A percentile compares a stretch with the other conserved stretches of the same genome.
Evolutionary conservation across 2,888 invertebrate species (phyloP).

Genomic region (Portevinia maculata): DNA sequence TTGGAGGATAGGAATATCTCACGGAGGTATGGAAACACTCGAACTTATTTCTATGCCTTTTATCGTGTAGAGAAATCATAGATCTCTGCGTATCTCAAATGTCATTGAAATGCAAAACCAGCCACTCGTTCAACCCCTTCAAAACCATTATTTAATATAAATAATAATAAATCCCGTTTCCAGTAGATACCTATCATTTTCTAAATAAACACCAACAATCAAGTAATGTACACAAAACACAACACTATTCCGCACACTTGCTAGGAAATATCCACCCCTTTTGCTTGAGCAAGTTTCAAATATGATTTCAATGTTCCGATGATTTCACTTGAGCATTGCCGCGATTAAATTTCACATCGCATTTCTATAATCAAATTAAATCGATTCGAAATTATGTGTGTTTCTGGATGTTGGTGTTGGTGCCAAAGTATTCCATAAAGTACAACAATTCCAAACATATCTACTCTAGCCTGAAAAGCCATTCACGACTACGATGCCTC

Average conservation of each 20-base stretch:
- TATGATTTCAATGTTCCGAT: slow-evolving; percentile 49
- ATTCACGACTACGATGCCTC: slow-evolving; percentile 34
- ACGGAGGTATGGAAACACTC: no score
- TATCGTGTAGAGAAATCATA: no score
- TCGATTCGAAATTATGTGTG: slow-evolving; percentile 66
- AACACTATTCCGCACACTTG: slow-evolving; percentile 1
- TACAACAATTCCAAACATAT: slow-evolving; percentile 56
- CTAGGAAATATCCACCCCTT: slow-evolving; percentile 20
- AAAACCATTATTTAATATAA: no score
- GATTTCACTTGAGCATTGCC: slow-evolving; percentile 47
- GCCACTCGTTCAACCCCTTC: no score
- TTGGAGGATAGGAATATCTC: no score
- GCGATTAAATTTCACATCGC: slow-evolving; percentile 72
- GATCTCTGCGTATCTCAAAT: no score
- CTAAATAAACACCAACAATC: slow-evolving; percentile 45
- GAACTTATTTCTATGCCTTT: no score
- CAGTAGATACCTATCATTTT: slow-evolving; percentile 34
- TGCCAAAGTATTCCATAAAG: slow-evolving; percentile 51
- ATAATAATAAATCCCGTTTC: no score
- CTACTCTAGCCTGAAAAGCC: slow-evolving; percentile 37
- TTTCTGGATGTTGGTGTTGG: slow-evolving; percentile 11
- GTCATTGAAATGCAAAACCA: no score
- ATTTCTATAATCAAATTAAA: slow-evolving; percentile 68
- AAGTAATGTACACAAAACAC: neutral
- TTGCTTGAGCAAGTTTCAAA: slow-evolving; percentile 20